Evolutionary conservation across 1,140 invertebrate genomes (phyloP), one percentile per base, ranked within the genome.

Genomic region (Hylyphantes graminicola): DNA sequence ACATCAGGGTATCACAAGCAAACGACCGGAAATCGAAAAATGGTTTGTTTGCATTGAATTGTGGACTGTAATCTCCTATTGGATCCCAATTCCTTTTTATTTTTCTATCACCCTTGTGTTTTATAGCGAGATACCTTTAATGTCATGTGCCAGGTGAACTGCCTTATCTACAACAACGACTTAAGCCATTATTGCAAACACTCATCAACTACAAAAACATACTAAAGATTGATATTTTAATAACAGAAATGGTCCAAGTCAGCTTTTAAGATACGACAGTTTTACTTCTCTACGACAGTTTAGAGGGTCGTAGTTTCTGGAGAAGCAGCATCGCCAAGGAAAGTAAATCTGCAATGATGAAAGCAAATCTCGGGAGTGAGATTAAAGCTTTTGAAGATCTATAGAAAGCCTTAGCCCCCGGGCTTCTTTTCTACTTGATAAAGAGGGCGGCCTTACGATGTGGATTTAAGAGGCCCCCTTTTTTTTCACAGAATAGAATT

Each of bases 311-410:
- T 35, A 35, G 35, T 35, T 70, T 70, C 50, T 10, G 12, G 15
- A 13, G 9, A 11, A 48, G 53, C 19, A 54, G 53, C 15, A 17
- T 21, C 54, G 15, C n/a, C 55, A n/a, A 75, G 72, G 55, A 75
- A 74, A 75, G 80, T 83, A 83, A 83, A 83, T 83, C 80, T 83
- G 48, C 68, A 13, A 74, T 75, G 80, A 83, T 83, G 80, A 83
- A 75, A 83, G 80, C 80, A 75, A 83, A 75, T 75, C 80, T 83
- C 80, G 35, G 61, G 80, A 83, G 80, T 74, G 72, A 75, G 80
- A 83, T 83, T 83, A 83, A 83, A 83, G 80, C 72, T 74, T 78
- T 67, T 83, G 59, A 75, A 83, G 80, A 83, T 83, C 80, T 83
- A 83, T 83, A 83, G 72, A 65, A 74, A 55, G 53, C 67, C 51